Percentiles rank a stretch among this genome's conserved stretches.
These are phyloP conservation scores for Thermophis baileyi DNA, from an alignment of 2,113 vertebrate genomes.

Conservation along the genomic window DNA sequence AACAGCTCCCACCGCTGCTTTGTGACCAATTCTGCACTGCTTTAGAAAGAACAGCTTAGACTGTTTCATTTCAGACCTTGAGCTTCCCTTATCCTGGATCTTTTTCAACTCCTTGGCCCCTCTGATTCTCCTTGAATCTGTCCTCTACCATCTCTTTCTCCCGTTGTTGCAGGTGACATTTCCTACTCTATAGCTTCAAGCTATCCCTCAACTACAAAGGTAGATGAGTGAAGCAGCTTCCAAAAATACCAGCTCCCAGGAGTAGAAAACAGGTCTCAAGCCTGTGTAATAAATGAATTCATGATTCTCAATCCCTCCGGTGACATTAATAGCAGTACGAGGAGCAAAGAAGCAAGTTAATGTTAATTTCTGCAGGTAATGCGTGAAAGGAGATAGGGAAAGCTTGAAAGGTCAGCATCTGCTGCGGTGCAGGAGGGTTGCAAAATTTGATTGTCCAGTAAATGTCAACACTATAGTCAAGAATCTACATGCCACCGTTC, in stretches of 20 bases:
- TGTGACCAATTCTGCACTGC: constrained; percentile 42
- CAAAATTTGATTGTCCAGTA: constrained; percentile 76
- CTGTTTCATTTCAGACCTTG: constrained; percentile 56
- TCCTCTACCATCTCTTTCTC: constrained; percentile 64
- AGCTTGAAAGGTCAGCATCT: constrained; percentile 81
- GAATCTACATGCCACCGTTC: constrained; percentile 74
- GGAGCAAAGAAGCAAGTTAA: constrained; percentile 71
- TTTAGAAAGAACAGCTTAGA: constrained; percentile 63
- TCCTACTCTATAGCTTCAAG: constrained; percentile 73
- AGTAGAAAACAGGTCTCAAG: constrained; percentile 70
- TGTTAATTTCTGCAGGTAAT: constrained; percentile 83
- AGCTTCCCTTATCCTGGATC: constrained; percentile 38
- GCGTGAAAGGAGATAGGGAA: constrained; percentile 69
- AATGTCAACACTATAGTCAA: constrained; percentile 78
- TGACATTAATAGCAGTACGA: constrained; percentile 74
- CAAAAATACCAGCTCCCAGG: constrained; percentile 79
- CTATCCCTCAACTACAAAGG: constrained; percentile 79
- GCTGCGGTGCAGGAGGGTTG: constrained; percentile 70
- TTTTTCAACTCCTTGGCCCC: constrained; percentile 68
- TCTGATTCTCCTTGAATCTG: constrained; percentile 75
- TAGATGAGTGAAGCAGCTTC: constrained; percentile 71
- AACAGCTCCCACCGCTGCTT: constrained; percentile 53
- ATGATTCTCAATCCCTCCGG: constrained; percentile 77
- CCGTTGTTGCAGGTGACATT: constrained; percentile 71
- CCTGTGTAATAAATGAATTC: constrained; percentile 77